Percentiles rank a stretch among this genome's conserved stretches.
Conservation (phyloP, 2,888 invertebrate genomes). For the Ctenicera cuprea region DNA sequence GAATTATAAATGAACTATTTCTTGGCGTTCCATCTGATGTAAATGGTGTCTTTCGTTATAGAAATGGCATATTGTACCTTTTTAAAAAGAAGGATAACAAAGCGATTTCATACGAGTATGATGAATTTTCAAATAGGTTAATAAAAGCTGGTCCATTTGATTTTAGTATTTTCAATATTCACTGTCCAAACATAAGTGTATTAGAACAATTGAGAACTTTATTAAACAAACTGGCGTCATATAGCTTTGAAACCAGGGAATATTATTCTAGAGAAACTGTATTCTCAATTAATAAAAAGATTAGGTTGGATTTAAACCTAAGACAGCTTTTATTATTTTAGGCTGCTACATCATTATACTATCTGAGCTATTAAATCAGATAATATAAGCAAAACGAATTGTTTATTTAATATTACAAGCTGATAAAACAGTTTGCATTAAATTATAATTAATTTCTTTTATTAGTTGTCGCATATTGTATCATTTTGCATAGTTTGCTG, state of each 20-base stretch:
- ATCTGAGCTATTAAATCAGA: no score
- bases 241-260: neutral
- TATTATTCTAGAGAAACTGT: no score
- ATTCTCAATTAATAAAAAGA: no score
- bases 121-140: neutral
- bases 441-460: no score
- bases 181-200: neutral
- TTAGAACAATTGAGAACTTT: neutral
- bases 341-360: no score
- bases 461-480: no score
- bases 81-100: constrained; percentile 1
- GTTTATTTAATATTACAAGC: no score
- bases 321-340: no score
- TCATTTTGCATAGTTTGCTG: no score
- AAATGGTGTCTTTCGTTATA: constrained; percentile 7
- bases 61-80: constrained; percentile 19
- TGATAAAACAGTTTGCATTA: no score
- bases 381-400: no score
- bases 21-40: constrained; percentile 17
- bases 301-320: no score
- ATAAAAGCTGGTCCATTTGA: neutral
- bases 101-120: neutral
- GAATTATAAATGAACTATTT: constrained; percentile 23
- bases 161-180: constrained; percentile 1
- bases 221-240: neutral